Evolutionary conservation across 1,140 invertebrate species (phyloP).

Genomic region (Kradibia gibbosae): DNA sequence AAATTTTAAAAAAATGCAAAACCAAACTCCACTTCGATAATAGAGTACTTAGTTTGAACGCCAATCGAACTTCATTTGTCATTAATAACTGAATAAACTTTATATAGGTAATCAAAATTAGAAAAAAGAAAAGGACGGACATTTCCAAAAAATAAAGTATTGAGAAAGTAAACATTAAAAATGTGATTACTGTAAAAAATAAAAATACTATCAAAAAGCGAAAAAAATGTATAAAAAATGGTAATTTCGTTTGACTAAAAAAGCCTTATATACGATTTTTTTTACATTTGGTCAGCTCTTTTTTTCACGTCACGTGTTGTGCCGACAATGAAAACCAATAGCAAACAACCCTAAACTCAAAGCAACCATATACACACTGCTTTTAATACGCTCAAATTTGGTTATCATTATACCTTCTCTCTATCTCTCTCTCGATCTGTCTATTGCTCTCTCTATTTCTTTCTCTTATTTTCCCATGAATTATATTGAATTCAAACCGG

Average conservation of each 20-base stretch:
- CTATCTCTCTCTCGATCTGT: background rate
- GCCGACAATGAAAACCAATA: slow-evolving; percentile 61
- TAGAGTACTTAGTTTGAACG: too few relatives aligned
- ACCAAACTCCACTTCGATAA: too few relatives aligned
- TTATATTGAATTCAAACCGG: too few relatives aligned
- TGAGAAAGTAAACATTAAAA: background rate
- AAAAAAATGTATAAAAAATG: slow-evolving; percentile 48
- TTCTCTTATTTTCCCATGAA: background rate
- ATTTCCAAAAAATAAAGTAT: background rate
- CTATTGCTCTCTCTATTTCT: background rate
- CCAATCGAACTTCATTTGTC: too few relatives aligned
- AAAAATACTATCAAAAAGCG: slow-evolving; percentile 20
- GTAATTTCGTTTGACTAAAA: slow-evolving; percentile 55
- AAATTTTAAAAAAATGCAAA: too few relatives aligned
- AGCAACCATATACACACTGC: background rate
- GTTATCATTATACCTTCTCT: background rate
- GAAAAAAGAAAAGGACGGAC: background rate
- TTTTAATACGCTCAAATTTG: background rate
- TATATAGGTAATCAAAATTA: too few relatives aligned
- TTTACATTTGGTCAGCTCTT: slow-evolving; percentile 36
- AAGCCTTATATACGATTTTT: slow-evolving; percentile 56
- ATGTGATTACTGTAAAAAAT: background rate
- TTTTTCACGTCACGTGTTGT: slow-evolving; percentile 55
- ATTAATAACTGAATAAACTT: too few relatives aligned
- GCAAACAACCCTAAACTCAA: slow-evolving; percentile 49